These are phyloP conservation scores for Nannospalax galili DNA, from an alignment of 2,113 vertebrate genomes.

Conservation along the genomic window DNA sequence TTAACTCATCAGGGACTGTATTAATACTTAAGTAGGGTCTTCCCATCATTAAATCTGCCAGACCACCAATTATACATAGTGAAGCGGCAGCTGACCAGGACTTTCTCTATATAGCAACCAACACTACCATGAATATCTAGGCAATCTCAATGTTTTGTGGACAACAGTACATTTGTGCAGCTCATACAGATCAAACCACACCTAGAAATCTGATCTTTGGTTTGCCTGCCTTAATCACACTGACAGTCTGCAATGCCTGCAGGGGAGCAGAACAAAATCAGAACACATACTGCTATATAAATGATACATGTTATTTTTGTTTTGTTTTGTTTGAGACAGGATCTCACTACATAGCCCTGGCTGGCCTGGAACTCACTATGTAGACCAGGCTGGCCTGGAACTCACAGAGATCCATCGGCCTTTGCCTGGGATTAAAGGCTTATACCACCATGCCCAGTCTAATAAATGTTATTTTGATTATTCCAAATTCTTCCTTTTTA, in stretches of 20 bases:
- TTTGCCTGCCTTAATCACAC: not conserved
- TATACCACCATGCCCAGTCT: too few species aligned
- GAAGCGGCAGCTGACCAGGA: not conserved
- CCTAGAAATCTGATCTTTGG: conserved; percentile 1
- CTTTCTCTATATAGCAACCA: not conserved
- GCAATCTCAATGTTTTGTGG: not conserved
- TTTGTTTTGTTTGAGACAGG: too few species aligned
- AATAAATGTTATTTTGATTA: not conserved
- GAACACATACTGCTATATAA: not conserved
- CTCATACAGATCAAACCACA: not conserved
- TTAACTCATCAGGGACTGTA: not conserved
- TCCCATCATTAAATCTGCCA: not conserved
- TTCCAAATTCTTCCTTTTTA: not conserved
- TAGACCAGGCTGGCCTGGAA: too few species aligned
- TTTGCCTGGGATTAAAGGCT: too few species aligned
- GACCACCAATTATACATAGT: not conserved
- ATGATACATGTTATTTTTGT: not conserved
- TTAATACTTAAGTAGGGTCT: not conserved
- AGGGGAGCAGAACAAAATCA: not conserved
- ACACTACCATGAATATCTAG: not conserved
- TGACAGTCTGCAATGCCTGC: conserved; percentile 5
- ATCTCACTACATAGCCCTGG: too few species aligned
- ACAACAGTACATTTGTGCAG: not conserved
- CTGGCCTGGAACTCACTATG: too few species aligned
- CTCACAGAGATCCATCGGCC: too few species aligned